Percentiles rank a stretch among this genome's conserved stretches.
Conservation (phyloP, 1,140 invertebrate species). For the Drosophila sulfurigaster region DNA sequence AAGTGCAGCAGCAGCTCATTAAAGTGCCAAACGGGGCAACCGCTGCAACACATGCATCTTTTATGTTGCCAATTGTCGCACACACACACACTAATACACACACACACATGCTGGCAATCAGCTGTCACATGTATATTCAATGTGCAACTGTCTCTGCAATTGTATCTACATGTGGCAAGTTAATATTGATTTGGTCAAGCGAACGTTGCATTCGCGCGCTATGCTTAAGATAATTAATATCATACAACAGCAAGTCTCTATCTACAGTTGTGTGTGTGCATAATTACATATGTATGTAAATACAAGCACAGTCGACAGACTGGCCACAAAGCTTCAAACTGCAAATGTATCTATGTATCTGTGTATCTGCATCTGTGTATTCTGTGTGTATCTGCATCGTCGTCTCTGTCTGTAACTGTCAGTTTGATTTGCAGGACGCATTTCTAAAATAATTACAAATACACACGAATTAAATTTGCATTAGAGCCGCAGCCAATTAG, state of each 20-base stretch:
- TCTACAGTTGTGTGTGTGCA: slow-evolving; percentile 17
- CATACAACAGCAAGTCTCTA: slow-evolving; percentile 10
- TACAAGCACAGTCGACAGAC: slow-evolving; percentile 19
- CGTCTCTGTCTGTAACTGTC: slow-evolving; percentile 31
- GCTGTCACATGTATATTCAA: slow-evolving; percentile 47
- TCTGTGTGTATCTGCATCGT: background rate
- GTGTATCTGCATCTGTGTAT: background rate
- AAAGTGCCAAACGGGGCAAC: slow-evolving; percentile 41
- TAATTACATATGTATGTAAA: slow-evolving; percentile 57
- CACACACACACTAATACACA: slow-evolving; percentile 2
- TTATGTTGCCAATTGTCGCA: slow-evolving; percentile 46
- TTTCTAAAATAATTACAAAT: slow-evolving; percentile 79
- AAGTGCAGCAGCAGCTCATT: slow-evolving; percentile 51
- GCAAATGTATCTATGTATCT: background rate
- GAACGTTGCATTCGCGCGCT: slow-evolving; percentile 49
- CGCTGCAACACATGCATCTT: slow-evolving; percentile 45
- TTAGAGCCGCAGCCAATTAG: slow-evolving; percentile 77
- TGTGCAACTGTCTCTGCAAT: slow-evolving; percentile 30
- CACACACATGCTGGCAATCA: background rate
- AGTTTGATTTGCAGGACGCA: slow-evolving; percentile 77
- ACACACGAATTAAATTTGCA: slow-evolving; percentile 82
- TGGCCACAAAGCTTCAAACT: slow-evolving; percentile 14
- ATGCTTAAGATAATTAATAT: slow-evolving; percentile 77
- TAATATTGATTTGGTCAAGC: slow-evolving; percentile 81
- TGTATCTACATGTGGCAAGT: slow-evolving; percentile 45